Conservation (phyloP, 2,797 vertebrate species). For the Notoglanidium macrostoma region DNA sequence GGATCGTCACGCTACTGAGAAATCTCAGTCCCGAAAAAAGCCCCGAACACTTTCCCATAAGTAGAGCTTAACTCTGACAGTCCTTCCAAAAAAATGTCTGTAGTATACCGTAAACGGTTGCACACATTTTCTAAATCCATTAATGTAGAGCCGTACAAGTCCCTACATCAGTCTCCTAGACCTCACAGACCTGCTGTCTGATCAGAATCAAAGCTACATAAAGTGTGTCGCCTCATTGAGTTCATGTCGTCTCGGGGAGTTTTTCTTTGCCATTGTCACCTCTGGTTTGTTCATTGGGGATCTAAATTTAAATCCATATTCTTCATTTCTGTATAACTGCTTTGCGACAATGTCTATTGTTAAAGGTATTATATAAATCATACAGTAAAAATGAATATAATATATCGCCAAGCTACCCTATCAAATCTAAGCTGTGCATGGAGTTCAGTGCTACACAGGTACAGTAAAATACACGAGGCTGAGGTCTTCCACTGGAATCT, state of each 20-base stretch:
- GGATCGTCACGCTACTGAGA: not conserved
- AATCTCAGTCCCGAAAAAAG: not conserved
- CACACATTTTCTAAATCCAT: no score
- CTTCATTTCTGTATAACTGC: not conserved
- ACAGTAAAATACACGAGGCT: not conserved
- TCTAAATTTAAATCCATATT: no score
- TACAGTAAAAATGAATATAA: not conserved
- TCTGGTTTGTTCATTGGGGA: no score
- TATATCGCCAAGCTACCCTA: not conserved
- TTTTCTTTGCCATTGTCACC: not conserved
- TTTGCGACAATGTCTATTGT: not conserved
- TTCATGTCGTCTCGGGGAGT: not conserved
- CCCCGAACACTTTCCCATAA: not conserved
- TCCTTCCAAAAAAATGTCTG: no score
- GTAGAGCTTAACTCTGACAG: not conserved
- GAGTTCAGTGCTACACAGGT: not conserved
- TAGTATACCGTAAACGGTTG: no score
- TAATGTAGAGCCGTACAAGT: no score
- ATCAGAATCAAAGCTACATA: no score
- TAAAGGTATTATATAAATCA: not conserved
- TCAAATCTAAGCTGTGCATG: not conserved
- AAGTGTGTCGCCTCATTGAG: no score
- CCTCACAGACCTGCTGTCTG: no score
- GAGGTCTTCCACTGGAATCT: no score
- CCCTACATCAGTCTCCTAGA: no score